phyloP scores from a whole-genome alignment of 2,888 invertebrate species.

The Cabera pusaria region DNA sequence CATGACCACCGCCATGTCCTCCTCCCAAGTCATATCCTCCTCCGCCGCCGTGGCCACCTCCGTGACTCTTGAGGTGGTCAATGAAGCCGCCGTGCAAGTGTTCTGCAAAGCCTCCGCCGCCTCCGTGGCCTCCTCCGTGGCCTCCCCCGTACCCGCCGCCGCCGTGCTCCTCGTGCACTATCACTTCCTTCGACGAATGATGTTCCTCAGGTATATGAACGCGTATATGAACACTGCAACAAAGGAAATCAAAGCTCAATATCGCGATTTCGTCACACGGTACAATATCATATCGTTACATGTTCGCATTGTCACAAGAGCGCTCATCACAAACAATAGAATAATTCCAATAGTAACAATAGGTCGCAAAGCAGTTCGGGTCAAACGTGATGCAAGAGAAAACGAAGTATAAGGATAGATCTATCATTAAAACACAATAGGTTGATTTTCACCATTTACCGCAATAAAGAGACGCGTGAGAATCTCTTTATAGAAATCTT shows the following conservation, averaged over 20 bases:
- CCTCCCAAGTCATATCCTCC: slow-evolving; percentile 59
- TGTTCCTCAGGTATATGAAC: slow-evolving; percentile 80
- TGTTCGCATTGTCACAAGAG: slow-evolving; percentile 26
- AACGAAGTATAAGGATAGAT: slow-evolving; percentile 53
- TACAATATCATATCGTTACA: slow-evolving; percentile 6
- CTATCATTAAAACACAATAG: slow-evolving; percentile 63
- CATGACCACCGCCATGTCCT: slow-evolving; percentile 41
- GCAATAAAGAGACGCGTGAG: slow-evolving; percentile 70
- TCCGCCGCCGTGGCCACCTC: slow-evolving; percentile 45
- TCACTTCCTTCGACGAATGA: slow-evolving; percentile 71
- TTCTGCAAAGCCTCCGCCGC: slow-evolving; percentile 47
- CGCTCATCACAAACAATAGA: slow-evolving; percentile 23
- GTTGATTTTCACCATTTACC: slow-evolving; percentile 73
- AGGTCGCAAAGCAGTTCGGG: slow-evolving; percentile 54
- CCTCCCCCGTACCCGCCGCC: slow-evolving; percentile 28
- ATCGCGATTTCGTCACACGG: slow-evolving; percentile 2
- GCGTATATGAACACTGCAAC: slow-evolving; percentile 82
- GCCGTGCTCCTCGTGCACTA: slow-evolving; percentile 55
- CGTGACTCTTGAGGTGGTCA: slow-evolving; percentile 50
- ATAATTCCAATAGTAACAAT: slow-evolving; percentile 34
- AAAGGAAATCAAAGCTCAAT: slow-evolving; percentile 25
- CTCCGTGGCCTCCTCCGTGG: slow-evolving; percentile 42
- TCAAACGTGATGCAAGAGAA: slow-evolving; percentile 56
- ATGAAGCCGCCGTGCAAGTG: slow-evolving; percentile 58
- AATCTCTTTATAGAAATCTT: slow-evolving; percentile 70